These are phyloP conservation scores for Polypterus senegalus DNA, from an alignment of 2,113 vertebrate genomes.

Conservation along the genomic window DNA sequence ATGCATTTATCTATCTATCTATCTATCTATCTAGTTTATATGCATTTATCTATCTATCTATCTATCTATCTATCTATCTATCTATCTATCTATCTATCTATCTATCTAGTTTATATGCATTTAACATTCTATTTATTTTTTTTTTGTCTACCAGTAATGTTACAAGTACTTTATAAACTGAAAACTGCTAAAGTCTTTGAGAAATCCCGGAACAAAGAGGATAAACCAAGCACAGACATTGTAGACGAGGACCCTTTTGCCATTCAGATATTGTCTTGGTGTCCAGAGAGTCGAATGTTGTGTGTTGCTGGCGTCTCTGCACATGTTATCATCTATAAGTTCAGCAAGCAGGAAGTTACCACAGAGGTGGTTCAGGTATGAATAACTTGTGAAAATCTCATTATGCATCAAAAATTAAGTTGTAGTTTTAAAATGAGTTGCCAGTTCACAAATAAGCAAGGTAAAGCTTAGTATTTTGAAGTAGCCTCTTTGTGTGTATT, in stretches of 20 bases:
- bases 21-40: background rate
- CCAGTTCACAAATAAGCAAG: too few relatives aligned
- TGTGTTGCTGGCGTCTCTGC: conserved; percentile 92
- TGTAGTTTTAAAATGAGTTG: too few relatives aligned
- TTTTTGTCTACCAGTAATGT: conserved; percentile 65
- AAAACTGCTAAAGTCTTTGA: conserved; percentile 98
- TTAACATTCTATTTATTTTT: background rate
- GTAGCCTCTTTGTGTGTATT: too few relatives aligned
- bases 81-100: too few relatives aligned
- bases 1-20: too few relatives aligned
- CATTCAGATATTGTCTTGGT: conserved; percentile 94
- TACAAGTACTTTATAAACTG: conserved; percentile 95
- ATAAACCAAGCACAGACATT: conserved; percentile 74
- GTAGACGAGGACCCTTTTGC: conserved; percentile 96
- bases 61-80: too few relatives aligned
- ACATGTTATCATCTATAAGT: conserved; percentile 87
- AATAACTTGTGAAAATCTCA: background rate
- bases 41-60: background rate
- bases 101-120: background rate
- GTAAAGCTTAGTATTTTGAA: too few relatives aligned
- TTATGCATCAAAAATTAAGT: too few relatives aligned
- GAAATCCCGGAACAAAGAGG: conserved; percentile 82
- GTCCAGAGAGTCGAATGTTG: conserved; percentile 89
- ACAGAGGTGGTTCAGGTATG: conserved; percentile 88
- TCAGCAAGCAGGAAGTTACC: conserved; percentile 88